Evolutionary conservation across 2,888 invertebrate species (phyloP).

Genomic region (Drosophila mettleri): DNA sequence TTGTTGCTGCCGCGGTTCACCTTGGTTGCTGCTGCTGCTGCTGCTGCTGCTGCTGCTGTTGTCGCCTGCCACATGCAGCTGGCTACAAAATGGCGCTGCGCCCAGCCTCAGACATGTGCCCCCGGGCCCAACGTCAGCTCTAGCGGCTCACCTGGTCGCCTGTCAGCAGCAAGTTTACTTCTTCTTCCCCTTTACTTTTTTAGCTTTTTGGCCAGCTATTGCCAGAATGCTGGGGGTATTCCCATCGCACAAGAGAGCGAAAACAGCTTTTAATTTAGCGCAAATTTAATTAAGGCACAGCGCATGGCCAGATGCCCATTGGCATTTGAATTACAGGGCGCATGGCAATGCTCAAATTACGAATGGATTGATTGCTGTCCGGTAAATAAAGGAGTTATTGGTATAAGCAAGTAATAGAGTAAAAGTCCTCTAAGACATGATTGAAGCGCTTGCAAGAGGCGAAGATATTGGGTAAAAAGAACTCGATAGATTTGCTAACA

Average conservation of each 20-base stretch:
- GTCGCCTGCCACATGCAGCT: slow-evolving; percentile 74
- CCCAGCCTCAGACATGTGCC: slow-evolving; percentile 46
- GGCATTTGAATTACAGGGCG: slow-evolving; percentile 42
- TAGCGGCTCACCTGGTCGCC: slow-evolving; percentile 40
- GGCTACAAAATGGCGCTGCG: slow-evolving; percentile 72
- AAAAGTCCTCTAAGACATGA: too few relatives aligned
- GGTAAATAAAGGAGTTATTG: not conserved
- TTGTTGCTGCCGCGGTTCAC: slow-evolving; percentile 41
- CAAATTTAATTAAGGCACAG: slow-evolving; percentile 69
- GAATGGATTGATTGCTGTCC: not conserved
- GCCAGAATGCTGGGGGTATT: slow-evolving; percentile 12
- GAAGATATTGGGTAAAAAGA: too few relatives aligned
- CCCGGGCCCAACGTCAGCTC: slow-evolving; percentile 16
- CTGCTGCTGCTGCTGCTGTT: slow-evolving; percentile 39
- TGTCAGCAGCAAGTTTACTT: slow-evolving; percentile 41
- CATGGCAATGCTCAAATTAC: not conserved
- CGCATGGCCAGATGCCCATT: slow-evolving; percentile 36
- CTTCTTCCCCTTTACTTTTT: not conserved
- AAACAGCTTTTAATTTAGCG: slow-evolving; percentile 65
- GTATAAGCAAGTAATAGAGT: not conserved
- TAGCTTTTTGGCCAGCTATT: slow-evolving; percentile 7
- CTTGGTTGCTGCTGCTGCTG: slow-evolving; percentile 31
- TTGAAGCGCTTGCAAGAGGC: too few relatives aligned
- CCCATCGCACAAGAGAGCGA: slow-evolving; percentile 18
- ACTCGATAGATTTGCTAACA: too few relatives aligned